Percentiles rank a stretch among this genome's conserved stretches.
phyloP scores from a whole-genome alignment of 2,113 vertebrate genomes.

The Vireo altiloquus region DNA sequence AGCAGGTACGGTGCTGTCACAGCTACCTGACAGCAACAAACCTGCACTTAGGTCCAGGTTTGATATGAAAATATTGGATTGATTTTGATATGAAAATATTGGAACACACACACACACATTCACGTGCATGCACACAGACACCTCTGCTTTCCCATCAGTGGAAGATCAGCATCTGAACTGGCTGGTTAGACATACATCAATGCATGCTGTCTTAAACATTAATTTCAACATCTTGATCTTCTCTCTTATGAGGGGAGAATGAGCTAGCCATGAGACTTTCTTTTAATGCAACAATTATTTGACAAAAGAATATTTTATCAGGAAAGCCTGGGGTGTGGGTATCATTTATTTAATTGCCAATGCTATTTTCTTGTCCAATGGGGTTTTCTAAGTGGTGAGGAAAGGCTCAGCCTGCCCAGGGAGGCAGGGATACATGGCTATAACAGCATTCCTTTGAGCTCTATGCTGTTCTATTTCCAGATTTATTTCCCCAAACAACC shows the following conservation, averaged over 20 bases:
- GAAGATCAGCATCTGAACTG: background rate
- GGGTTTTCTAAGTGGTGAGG: background rate
- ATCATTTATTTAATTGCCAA: background rate
- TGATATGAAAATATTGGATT: background rate
- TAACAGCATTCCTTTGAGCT: background rate
- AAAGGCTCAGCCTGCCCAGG: background rate
- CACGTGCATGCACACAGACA: no score
- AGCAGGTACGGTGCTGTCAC: background rate
- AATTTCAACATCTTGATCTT: background rate
- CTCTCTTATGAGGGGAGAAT: background rate
- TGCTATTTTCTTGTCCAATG: background rate
- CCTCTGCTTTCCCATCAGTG: background rate
- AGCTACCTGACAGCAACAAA: background rate
- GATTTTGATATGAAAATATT: background rate
- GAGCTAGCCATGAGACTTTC: background rate
- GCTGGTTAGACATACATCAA: background rate
- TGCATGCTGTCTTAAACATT: background rate
- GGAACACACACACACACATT: background rate
- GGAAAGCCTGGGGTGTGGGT: background rate
- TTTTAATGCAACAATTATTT: background rate
- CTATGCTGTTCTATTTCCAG: background rate
- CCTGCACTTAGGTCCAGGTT: background rate
- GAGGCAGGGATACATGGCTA: background rate
- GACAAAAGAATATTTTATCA: background rate
- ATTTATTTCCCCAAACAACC: accelerated